phyloP scores from a whole-genome alignment of 2,113 vertebrate species.

The Neodontobutis hainanensis region DNA sequence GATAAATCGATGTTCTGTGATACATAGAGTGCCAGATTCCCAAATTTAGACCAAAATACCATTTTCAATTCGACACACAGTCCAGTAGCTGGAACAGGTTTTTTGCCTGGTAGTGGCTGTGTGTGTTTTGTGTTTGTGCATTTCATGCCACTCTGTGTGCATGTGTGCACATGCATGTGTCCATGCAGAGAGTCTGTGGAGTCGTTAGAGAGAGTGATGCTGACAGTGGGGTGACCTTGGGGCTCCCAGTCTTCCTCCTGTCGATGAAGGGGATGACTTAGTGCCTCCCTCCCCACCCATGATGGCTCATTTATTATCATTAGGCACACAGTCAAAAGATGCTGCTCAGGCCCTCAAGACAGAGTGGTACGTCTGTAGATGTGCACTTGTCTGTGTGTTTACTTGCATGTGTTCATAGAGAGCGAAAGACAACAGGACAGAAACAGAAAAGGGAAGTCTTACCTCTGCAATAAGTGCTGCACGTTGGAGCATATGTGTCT shows the following conservation, averaged over 20 bases:
- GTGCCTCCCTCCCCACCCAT: slow-evolving; percentile 71
- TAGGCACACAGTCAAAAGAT: slow-evolving; percentile 79
- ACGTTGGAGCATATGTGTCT: slow-evolving; percentile 54
- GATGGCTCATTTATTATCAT: slow-evolving; percentile 82
- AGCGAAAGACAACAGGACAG: slow-evolving; percentile 40
- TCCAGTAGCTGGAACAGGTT: slow-evolving; percentile 3
- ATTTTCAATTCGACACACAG: not conserved
- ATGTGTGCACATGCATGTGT: slow-evolving; percentile 8
- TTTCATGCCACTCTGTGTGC: slow-evolving; percentile 19
- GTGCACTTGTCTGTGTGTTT: not conserved
- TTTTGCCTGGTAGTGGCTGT: slow-evolving; percentile 9
- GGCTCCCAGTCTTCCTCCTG: slow-evolving; percentile 74
- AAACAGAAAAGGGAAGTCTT: slow-evolving; percentile 32
- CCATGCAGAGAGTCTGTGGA: slow-evolving; percentile 28
- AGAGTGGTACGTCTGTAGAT: slow-evolving; percentile 26
- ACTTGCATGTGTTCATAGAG: slow-evolving; percentile 16
- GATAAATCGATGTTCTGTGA: not conserved
- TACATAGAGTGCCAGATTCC: not conserved
- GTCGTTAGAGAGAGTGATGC: slow-evolving; percentile 76
- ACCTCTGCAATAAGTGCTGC: slow-evolving; percentile 38
- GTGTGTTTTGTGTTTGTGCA: slow-evolving; percentile 4
- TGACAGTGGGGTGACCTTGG: slow-evolving; percentile 79
- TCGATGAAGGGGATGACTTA: slow-evolving; percentile 78
- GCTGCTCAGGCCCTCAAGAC: slow-evolving; percentile 65
- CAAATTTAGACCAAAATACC: not conserved